A percentile compares a stretch with the other conserved stretches of the same genome.
These are phyloP conservation scores for Parauchenoglanis punctatus DNA, from an alignment of 2,797 vertebrate genomes.

Conservation along the genomic window DNA sequence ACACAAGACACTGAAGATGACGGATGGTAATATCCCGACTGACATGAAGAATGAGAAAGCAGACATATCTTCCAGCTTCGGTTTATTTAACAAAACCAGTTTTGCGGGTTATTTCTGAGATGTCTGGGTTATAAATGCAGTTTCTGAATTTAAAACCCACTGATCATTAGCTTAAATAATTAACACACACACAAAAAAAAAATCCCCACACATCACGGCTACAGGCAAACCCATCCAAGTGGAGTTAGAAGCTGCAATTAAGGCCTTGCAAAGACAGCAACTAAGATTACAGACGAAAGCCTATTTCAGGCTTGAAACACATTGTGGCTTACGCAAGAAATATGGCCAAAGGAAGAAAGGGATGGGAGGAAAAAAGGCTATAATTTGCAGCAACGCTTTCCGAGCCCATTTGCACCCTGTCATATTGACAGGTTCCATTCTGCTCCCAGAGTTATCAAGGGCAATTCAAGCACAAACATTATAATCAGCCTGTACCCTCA, in stretches of 20 bases:
- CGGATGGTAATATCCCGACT: conserved; percentile 29
- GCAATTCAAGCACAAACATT: conserved; percentile 57
- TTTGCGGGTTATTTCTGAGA: neutral
- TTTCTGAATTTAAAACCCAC: conserved; percentile 66
- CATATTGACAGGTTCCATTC: conserved; percentile 51
- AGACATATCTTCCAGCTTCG: neutral
- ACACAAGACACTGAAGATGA: conserved; percentile 43
- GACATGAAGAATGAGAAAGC: conserved; percentile 28
- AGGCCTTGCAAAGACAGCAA: conserved; percentile 59
- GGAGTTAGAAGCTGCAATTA: conserved; percentile 66
- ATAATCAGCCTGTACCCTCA: conserved; percentile 39
- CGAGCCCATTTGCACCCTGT: conserved; percentile 59
- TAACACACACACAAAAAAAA: conserved; percentile 45
- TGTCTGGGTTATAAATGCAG: neutral
- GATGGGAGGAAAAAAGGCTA: conserved; percentile 50
- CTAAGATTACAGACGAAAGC: conserved; percentile 54
- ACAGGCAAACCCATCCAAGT: conserved; percentile 64
- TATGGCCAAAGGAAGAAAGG: conserved; percentile 56
- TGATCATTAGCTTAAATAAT: conserved; percentile 73
- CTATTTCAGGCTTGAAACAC: conserved; percentile 56
- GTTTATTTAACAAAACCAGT: neutral
- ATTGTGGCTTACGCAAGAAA: conserved; percentile 61
- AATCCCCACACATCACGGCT: conserved; percentile 60
- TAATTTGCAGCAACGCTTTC: conserved; percentile 68
- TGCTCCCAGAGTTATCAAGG: conserved; percentile 49